These are phyloP conservation scores for Tipula unca DNA, from an alignment of 2,888 invertebrate species.

Conservation along the genomic window DNA sequence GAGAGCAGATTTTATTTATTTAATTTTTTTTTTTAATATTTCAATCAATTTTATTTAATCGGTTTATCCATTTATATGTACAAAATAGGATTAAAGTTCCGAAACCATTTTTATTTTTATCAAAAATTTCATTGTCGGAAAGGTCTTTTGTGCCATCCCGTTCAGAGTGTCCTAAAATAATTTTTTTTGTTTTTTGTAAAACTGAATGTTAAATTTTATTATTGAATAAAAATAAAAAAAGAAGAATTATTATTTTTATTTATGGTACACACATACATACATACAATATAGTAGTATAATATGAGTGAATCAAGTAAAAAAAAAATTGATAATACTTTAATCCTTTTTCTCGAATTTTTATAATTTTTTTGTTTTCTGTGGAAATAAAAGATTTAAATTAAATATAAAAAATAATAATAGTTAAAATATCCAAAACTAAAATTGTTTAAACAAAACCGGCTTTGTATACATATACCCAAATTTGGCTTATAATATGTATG, in stretches of 20 bases:
- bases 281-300: background rate
- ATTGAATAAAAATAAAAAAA: background rate
- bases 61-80: background rate
- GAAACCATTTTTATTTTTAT: background rate
- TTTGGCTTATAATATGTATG: background rate
- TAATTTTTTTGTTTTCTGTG: background rate
- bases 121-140: background rate
- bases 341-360: background rate
- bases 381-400: background rate
- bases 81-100: background rate
- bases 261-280: no score
- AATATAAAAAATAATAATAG: background rate
- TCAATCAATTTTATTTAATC: background rate
- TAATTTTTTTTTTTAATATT: background rate
- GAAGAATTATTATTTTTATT: background rate
- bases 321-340: background rate
- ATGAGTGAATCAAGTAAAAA: background rate
- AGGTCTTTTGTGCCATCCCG: background rate
- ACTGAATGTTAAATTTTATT: background rate
- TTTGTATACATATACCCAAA: background rate
- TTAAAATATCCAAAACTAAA: no score
- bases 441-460: background rate
- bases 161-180: background rate
- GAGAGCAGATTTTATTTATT: background rate
- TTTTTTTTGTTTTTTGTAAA: no score